Evolutionary conservation across 2,113 vertebrate species (phyloP).

Genomic region (Tachuris rubrigastra): DNA sequence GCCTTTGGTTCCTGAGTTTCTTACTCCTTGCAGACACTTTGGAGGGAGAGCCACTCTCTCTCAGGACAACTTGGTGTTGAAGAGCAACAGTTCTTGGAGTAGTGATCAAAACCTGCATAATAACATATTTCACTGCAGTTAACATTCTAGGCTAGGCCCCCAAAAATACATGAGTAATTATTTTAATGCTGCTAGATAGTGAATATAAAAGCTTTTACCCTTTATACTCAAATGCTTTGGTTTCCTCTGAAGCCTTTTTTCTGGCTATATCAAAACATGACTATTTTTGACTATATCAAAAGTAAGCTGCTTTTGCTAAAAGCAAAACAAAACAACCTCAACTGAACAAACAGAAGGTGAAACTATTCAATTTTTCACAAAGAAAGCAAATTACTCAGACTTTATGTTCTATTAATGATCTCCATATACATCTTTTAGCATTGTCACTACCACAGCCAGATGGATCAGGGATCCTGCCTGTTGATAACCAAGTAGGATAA

Average conservation of each 20-base stretch:
- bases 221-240: background rate
- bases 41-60: background rate
- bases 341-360: background rate
- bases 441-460: background rate
- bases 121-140: background rate
- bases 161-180: background rate
- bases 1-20: background rate
- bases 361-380: background rate
- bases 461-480: background rate
- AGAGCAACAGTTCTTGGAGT: background rate
- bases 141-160: background rate
- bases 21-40: fast-evolving
- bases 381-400: background rate
- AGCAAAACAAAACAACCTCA: background rate
- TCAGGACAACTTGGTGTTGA: background rate
- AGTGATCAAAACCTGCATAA: background rate
- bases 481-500: background rate
- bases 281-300: background rate
- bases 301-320: background rate
- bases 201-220: background rate
- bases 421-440: background rate
- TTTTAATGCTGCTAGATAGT: background rate
- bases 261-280: background rate
- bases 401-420: background rate
- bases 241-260: background rate